These are phyloP conservation scores for Syngnathoides biaculeatus DNA, from an alignment of 2,113 vertebrate species.

Conservation along the genomic window DNA sequence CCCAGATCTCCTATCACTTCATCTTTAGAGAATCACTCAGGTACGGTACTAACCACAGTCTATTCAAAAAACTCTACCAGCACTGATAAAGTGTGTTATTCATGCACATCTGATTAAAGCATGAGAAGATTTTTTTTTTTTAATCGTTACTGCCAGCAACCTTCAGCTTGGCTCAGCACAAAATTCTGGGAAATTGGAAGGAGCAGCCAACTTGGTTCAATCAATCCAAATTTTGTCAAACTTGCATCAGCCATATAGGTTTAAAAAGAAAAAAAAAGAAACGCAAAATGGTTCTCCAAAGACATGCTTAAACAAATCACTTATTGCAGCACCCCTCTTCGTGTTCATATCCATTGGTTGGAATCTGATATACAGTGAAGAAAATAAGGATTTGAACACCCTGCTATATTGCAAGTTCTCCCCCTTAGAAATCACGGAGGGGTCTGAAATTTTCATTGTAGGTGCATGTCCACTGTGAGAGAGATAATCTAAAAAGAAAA, in stretches of 20 bases:
- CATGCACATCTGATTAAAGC: not conserved
- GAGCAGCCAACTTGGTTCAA: not conserved
- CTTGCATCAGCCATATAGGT: not conserved
- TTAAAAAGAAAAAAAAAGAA: too few species aligned
- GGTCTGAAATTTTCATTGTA: too few species aligned
- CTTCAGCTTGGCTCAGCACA: not conserved
- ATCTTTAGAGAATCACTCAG: conserved; percentile 67
- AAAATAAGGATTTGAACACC: too few species aligned
- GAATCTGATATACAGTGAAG: too few species aligned
- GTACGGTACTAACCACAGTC: conserved; percentile 50
- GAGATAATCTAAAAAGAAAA: too few species aligned
- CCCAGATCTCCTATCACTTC: conserved; percentile 58
- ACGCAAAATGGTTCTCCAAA: too few species aligned
- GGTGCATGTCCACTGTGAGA: too few species aligned
- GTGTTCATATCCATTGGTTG: too few species aligned
- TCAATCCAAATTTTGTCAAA: not conserved
- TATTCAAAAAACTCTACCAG: not conserved
- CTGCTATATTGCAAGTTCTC: too few species aligned
- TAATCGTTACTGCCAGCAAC: not conserved
- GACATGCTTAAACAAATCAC: too few species aligned
- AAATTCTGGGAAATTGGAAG: not conserved
- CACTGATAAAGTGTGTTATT: not conserved
- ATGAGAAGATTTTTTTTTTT: not conserved
- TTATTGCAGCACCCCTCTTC: too few species aligned
- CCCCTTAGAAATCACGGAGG: too few species aligned